A percentile compares a stretch with the other conserved stretches of the same genome.
Evolutionary conservation across 2,888 invertebrate genomes (phyloP).

Genomic region (Meteorus colon): DNA sequence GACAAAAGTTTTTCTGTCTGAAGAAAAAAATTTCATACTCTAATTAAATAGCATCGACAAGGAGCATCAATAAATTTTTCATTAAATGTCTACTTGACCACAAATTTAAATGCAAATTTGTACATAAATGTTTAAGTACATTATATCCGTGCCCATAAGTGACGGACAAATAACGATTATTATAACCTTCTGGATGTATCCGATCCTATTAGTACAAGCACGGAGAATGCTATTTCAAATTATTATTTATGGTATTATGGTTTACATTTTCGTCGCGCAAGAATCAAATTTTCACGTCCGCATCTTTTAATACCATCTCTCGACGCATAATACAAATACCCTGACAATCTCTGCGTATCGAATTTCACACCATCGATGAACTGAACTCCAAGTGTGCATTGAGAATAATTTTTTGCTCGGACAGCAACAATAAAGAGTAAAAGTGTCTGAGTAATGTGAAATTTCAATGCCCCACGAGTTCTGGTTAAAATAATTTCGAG

Average conservation of each 20-base stretch:
- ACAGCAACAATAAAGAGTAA: not conserved
- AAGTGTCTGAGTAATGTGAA: too few relatives aligned
- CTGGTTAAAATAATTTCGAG: too few relatives aligned
- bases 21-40: not conserved
- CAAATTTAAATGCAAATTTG: not conserved
- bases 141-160: not conserved
- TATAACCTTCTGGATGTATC: not conserved
- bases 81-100: not conserved
- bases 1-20: not conserved
- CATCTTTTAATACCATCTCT: slow-evolving; percentile 9
- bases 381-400: not conserved
- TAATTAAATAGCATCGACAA: too few relatives aligned
- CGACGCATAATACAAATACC: slow-evolving; percentile 1
- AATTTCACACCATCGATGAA: slow-evolving; percentile 28
- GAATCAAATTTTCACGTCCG: slow-evolving; percentile 26
- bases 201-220: slow-evolving; percentile 48
- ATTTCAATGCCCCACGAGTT: too few relatives aligned
- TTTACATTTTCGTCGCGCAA: slow-evolving; percentile 23
- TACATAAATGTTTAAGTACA: not conserved
- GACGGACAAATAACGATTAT: not conserved
- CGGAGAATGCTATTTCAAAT: slow-evolving; percentile 44
- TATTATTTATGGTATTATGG: slow-evolving; percentile 47
- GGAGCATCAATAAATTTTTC: not conserved
- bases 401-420: not conserved
- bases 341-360: slow-evolving; percentile 32